Evolutionary conservation across 1,140 invertebrate genomes (phyloP).

Genomic region (Drosophila azteca): DNA sequence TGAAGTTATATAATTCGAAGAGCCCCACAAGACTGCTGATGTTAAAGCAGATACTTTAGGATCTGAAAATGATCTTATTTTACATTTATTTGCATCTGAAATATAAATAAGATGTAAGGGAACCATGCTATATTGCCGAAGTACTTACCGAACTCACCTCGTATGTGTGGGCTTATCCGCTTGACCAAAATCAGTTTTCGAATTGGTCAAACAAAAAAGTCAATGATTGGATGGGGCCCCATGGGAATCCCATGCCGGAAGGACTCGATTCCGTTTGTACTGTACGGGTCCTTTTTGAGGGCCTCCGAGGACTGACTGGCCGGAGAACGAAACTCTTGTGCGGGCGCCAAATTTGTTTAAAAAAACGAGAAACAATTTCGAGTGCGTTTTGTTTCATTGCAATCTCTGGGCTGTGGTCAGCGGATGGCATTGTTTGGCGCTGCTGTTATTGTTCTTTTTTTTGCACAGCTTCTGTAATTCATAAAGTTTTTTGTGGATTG

Average conservation of each 20-base stretch:
- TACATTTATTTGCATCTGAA: too few species aligned
- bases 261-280: conserved; percentile 36
- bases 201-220: conserved; percentile 38
- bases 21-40: too few species aligned
- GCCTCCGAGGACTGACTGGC: conserved; percentile 6
- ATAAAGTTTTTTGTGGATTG: conserved; percentile 68
- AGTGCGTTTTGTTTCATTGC: conserved; percentile 64
- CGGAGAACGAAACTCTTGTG: conserved; percentile 13
- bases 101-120: too few species aligned
- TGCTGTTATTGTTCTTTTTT: conserved; percentile 49
- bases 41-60: too few species aligned
- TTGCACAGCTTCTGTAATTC: conserved; percentile 57
- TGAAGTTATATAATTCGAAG: too few species aligned
- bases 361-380: conserved; percentile 55
- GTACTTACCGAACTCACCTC: conserved; percentile 23
- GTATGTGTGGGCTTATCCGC: conserved; percentile 27
- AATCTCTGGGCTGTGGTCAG: conserved; percentile 61
- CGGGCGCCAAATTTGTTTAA: conserved; percentile 31
- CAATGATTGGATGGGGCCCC: conserved; percentile 23
- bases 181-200: conserved; percentile 73
- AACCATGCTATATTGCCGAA: too few species aligned
- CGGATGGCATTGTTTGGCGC: conserved; percentile 48
- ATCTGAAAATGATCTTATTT: too few species aligned
- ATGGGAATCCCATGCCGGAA: conserved; percentile 2
- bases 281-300: conserved; percentile 20